Evolutionary conservation across 2,888 invertebrate species (phyloP).

Genomic region (Yponomeuta plumbellus): DNA sequence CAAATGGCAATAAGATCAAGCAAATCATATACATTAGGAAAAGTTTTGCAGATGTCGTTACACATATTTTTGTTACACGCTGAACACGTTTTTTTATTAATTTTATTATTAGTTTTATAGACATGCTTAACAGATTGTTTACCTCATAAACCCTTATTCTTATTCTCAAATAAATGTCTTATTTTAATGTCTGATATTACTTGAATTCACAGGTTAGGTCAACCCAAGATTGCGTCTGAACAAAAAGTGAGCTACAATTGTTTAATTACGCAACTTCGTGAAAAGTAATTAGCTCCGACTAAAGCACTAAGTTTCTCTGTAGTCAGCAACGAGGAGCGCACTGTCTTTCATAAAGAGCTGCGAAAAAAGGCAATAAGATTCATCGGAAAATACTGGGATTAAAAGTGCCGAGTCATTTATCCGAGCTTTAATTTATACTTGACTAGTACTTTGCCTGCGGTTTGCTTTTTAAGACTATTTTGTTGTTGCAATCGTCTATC

Average conservation of each 20-base stretch:
- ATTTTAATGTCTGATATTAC: too few relatives aligned
- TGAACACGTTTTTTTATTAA: too few relatives aligned
- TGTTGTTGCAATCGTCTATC: neutral
- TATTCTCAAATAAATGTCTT: too few relatives aligned
- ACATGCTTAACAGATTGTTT: too few relatives aligned
- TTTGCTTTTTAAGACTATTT: neutral
- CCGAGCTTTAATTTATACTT: conserved; percentile 63
- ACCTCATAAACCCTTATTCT: too few relatives aligned
- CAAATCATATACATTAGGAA: too few relatives aligned
- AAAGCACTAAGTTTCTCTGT: neutral
- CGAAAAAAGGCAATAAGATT: conserved; percentile 43
- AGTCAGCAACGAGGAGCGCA: conserved; percentile 31
- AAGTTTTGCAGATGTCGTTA: too few relatives aligned
- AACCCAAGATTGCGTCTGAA: neutral
- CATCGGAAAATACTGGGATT: conserved; percentile 47
- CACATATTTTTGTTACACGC: too few relatives aligned
- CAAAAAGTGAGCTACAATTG: conserved; percentile 1
- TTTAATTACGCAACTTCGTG: conserved; percentile 1
- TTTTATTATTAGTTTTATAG: too few relatives aligned
- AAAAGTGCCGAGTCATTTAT: conserved; percentile 63
- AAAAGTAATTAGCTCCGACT: conserved; percentile 3
- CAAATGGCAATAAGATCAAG: too few relatives aligned
- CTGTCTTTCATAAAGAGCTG: conserved; percentile 54
- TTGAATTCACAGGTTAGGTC: too few relatives aligned
- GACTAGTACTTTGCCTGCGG: neutral